phyloP scores from a whole-genome alignment of 2,888 invertebrate species.

The Anoncus sp. region DNA sequence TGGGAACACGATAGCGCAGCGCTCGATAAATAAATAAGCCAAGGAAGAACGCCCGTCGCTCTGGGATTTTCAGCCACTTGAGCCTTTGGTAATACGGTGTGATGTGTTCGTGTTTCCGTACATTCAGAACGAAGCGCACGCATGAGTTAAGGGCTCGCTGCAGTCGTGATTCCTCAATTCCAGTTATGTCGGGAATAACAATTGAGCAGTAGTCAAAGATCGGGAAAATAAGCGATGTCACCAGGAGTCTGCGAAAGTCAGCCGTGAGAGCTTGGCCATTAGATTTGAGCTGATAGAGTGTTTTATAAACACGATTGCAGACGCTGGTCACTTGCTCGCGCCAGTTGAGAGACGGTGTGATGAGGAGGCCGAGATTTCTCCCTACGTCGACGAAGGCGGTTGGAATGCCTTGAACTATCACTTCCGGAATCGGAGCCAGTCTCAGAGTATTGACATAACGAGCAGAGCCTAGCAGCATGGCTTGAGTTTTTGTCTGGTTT shows the following conservation, averaged over 20 bases:
- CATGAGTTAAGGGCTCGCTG: background rate
- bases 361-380: background rate
- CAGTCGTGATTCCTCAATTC: background rate
- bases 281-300: background rate
- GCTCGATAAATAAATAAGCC: background rate
- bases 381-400: background rate
- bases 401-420: background rate
- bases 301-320: background rate
- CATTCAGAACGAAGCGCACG: background rate
- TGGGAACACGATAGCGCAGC: background rate
- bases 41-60: background rate
- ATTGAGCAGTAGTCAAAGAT: background rate
- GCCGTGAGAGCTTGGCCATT: background rate
- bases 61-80: background rate
- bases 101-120: background rate
- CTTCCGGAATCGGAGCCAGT: background rate
- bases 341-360: background rate
- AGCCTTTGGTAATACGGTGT: background rate
- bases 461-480: slow-evolving; percentile 20
- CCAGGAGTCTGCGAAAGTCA: background rate
- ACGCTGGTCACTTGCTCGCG: background rate
- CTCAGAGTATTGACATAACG: slow-evolving; percentile 16
- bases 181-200: background rate
- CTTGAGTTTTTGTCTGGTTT: slow-evolving; percentile 26
- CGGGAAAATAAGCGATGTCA: background rate